Base-by-base conservation (phyloP, 2,113 vertebrate species). In the Nothocercus nigrocapillus region DNA sequence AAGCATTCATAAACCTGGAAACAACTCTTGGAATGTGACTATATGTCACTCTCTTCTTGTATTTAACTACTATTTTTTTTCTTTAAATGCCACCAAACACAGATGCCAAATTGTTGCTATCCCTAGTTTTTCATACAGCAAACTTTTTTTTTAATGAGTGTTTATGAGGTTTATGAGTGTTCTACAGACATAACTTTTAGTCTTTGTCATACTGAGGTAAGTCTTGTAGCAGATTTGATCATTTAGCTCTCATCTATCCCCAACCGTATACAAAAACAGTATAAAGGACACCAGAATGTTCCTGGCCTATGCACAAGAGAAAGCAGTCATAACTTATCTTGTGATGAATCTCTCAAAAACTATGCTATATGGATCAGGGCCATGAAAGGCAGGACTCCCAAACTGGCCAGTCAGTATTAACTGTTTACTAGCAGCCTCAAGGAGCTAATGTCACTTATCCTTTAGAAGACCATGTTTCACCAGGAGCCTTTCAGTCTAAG, bases 291-390 rank as follows among this genome's bases (percentile, higher is more conserved):
- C 18, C 11, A 36, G 38, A 54, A 67, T 2, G 3, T 9, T 66
- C 14, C 56, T 53, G 7, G 3, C 63, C 34, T 27, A 56, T 9
- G 54, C 4, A 51, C 2, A 73, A 13, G 47, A 18, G 22, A 68
- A 72, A 81, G 40, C 32, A 86, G 78, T 8, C 0, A 0, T 22
- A 49, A 24, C 7, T 20, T 44, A 3, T 5, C 3, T 45, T 85
- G 18, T 76, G 24, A 45, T 24, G 44, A 89, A 63, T 8, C 53
- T 81, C 42, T 78, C 13, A 82, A 30, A 24, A 72, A 5, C 32
- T 87, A 66, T 42, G 17, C 18, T 58, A 7, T 5, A 38, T 34
- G 6, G 6, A 81, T n/a, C 7, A 49, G 20, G 4, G 21, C 28
- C 67, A 89, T 70, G 88, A 82, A 59, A 70, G 5, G 3, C 80